Conservation (phyloP, 2,797 vertebrate species). For the Coreius guichenoti region DNA sequence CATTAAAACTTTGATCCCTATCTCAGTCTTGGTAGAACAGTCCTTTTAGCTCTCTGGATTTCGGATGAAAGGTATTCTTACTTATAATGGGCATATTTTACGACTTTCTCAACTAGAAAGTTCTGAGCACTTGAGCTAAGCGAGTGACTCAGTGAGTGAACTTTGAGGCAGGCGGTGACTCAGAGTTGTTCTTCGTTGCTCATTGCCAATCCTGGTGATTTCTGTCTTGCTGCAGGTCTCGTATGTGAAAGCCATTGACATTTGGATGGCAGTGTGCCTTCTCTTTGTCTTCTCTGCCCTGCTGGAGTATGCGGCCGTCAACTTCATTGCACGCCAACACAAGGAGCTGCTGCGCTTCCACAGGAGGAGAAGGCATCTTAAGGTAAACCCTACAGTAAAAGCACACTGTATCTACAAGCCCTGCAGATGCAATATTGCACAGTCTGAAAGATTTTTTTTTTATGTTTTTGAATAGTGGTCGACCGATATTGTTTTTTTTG, state of each 20-base stretch:
- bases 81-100: conserved; percentile 41
- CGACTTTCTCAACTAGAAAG: conserved; percentile 23
- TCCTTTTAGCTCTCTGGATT: conserved; percentile 7
- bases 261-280: conserved; percentile 99
- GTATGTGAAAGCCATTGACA: conserved; percentile 98
- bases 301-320: conserved; percentile 95
- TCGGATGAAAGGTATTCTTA: conserved; percentile 32
- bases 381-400: conserved; percentile 79
- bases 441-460: not conserved
- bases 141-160: conserved; percentile 49
- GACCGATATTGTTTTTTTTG: too few relatives aligned
- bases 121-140: conserved; percentile 44
- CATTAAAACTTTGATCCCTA: conserved; percentile 34
- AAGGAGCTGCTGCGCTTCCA: conserved; percentile 98
- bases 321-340: conserved; percentile 98
- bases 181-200: conserved; percentile 26
- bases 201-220: conserved; percentile 30
- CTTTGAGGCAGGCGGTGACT: conserved; percentile 39
- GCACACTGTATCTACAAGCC: not conserved
- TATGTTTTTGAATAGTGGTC: too few relatives aligned
- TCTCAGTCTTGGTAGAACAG: conserved; percentile 4
- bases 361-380: conserved; percentile 93
- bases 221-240: conserved; percentile 83
- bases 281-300: conserved; percentile 98
- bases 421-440: not conserved